Evolutionary conservation across 2,888 invertebrate genomes (phyloP).

Genomic region (Drosophila sordidula): DNA sequence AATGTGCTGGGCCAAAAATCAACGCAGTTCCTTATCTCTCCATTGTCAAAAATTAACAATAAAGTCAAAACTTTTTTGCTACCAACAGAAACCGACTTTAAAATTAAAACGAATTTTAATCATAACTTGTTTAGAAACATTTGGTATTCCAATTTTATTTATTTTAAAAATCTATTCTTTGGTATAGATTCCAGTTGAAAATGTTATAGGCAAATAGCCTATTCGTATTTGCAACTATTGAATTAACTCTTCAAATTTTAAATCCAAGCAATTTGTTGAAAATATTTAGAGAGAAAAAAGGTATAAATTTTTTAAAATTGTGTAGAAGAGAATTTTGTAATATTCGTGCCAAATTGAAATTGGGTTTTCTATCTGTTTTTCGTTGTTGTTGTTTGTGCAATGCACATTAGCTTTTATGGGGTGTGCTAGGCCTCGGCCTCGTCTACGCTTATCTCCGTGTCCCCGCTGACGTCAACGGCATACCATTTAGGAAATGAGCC

Average conservation of each 20-base stretch:
- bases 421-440: constrained; percentile 48
- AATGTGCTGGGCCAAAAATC: constrained; percentile 30
- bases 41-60: constrained; percentile 1
- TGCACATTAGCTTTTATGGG: constrained; percentile 54
- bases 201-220: too few species aligned
- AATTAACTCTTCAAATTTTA: too few species aligned
- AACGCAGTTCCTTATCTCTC: constrained; percentile 21
- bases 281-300: too few species aligned
- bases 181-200: too few species aligned
- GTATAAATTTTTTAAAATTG: too few species aligned
- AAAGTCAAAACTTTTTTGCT: too few species aligned
- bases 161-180: too few species aligned
- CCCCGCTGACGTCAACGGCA: constrained; percentile 56
- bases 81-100: too few species aligned
- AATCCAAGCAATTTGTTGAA: too few species aligned
- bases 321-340: not conserved
- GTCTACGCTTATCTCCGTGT: not conserved
- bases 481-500: constrained; percentile 81
- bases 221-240: not conserved
- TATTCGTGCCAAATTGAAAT: constrained; percentile 1
- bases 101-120: too few species aligned
- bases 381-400: constrained; percentile 6
- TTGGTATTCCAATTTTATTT: too few species aligned
- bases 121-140: too few species aligned
- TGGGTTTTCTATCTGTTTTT: constrained; percentile 7